Conservation (phyloP, 2,888 invertebrate genomes). For the Abrostola tripartita region DNA sequence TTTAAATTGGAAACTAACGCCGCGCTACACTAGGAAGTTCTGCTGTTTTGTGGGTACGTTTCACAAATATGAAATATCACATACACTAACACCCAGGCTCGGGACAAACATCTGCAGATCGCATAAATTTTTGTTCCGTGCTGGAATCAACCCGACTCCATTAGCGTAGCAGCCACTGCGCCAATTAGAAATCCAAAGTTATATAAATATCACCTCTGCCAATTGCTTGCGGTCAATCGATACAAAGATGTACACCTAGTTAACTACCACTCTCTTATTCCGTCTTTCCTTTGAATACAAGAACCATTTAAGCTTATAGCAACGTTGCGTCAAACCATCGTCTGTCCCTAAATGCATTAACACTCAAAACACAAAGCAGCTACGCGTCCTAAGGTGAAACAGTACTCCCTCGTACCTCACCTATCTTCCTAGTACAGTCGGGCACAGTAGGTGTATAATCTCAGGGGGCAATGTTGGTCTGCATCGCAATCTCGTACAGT, state of each 20-base stretch:
- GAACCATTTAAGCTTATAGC: constrained; percentile 22
- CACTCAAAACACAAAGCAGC: constrained; percentile 22
- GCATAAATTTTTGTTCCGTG: no score
- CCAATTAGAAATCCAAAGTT: no score
- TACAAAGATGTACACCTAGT: not conserved
- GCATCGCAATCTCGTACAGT: constrained; percentile 58
- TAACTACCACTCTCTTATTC: not conserved
- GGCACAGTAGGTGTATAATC: constrained; percentile 55
- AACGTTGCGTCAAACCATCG: constrained; percentile 5
- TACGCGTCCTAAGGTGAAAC: constrained; percentile 21
- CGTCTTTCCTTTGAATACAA: constrained; percentile 9
- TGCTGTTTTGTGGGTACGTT: no score
- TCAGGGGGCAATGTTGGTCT: constrained; percentile 54
- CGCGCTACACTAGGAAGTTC: no score
- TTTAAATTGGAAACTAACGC: no score
- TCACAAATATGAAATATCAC: no score
- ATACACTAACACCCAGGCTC: no score
- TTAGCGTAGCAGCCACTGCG: no score
- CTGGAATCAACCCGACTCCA: no score
- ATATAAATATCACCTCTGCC: no score
- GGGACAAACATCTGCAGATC: no score
- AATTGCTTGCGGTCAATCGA: no score
- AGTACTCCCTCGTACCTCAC: constrained; percentile 17
- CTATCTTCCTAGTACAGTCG: constrained; percentile 49
- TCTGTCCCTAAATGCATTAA: constrained; percentile 29